These are phyloP conservation scores for Megastigmus dorsalis DNA, from an alignment of 2,888 invertebrate species.

Conservation along the genomic window DNA sequence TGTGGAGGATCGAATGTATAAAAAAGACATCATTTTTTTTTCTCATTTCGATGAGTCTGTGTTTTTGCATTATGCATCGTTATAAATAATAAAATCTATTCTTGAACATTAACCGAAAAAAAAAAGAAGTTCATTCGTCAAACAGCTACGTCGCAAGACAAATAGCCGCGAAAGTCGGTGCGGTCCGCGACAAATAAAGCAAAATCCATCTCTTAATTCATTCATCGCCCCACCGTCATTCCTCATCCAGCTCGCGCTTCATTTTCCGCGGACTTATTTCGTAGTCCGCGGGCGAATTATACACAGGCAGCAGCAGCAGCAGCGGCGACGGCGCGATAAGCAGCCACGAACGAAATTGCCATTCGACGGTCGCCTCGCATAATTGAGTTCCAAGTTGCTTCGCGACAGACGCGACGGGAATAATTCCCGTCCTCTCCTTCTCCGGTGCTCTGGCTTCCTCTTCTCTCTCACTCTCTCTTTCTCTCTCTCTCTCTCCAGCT, in stretches of 20 bases:
- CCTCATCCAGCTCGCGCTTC: slow-evolving; percentile 44
- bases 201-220: too few species aligned
- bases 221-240: not conserved
- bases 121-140: too few species aligned
- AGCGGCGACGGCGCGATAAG: slow-evolving; percentile 47
- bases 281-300: slow-evolving; percentile 63
- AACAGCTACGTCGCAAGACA: too few species aligned
- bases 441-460: slow-evolving; percentile 32
- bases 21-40: too few species aligned
- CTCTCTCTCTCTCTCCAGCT: not conserved
- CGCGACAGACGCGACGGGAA: slow-evolving; percentile 64
- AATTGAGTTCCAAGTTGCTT: slow-evolving; percentile 72
- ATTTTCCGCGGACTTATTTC: slow-evolving; percentile 64
- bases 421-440: slow-evolving; percentile 67
- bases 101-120: too few species aligned
- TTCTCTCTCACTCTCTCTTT: slow-evolving; percentile 9
- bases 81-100: too few species aligned
- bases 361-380: slow-evolving; percentile 69
- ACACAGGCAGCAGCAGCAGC: slow-evolving; percentile 52
- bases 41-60: too few species aligned
- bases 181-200: too few species aligned
- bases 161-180: too few species aligned
- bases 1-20: too few species aligned
- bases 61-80: too few species aligned
- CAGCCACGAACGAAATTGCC: slow-evolving; percentile 65